Evolutionary conservation across 2,888 invertebrate species (phyloP).

Genomic region (Rotaria sp.): DNA sequence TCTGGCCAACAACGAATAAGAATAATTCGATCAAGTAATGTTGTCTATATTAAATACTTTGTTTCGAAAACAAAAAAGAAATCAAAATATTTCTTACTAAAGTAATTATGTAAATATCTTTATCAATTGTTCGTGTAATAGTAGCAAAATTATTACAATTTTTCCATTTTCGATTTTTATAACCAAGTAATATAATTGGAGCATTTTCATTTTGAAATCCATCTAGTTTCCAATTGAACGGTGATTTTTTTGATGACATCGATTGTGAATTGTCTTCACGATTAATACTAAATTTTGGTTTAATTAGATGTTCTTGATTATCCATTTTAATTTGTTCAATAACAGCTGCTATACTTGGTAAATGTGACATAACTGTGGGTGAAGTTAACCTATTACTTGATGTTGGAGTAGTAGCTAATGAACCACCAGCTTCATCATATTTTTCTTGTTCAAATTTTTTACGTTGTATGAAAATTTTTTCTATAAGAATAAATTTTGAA

Average conservation of each 20-base stretch:
- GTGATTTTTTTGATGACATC: neutral
- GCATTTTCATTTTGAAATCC: neutral
- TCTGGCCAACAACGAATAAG: slow-evolving; percentile 5
- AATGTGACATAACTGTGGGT: neutral
- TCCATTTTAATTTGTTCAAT: neutral
- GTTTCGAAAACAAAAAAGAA: neutral
- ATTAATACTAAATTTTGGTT: neutral
- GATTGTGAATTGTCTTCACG: neutral
- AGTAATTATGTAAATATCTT: neutral
- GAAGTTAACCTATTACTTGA: neutral
- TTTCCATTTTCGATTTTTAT: slow-evolving; percentile 27
- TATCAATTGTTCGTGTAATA: neutral
- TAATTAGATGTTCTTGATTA: neutral
- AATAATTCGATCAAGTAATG: neutral
- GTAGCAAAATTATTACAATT: slow-evolving; percentile 3
- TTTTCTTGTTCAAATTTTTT: slow-evolving; percentile 21
- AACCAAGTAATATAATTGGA: neutral
- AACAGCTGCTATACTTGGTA: neutral
- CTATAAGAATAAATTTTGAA: neutral
- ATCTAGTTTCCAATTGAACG: neutral
- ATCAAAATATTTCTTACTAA: neutral
- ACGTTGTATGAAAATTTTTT: neutral
- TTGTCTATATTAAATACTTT: neutral
- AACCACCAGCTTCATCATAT: neutral
- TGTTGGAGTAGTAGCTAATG: neutral